Conservation (phyloP, 2,797 vertebrate species). For the Sebastes matsubarae region DNA sequence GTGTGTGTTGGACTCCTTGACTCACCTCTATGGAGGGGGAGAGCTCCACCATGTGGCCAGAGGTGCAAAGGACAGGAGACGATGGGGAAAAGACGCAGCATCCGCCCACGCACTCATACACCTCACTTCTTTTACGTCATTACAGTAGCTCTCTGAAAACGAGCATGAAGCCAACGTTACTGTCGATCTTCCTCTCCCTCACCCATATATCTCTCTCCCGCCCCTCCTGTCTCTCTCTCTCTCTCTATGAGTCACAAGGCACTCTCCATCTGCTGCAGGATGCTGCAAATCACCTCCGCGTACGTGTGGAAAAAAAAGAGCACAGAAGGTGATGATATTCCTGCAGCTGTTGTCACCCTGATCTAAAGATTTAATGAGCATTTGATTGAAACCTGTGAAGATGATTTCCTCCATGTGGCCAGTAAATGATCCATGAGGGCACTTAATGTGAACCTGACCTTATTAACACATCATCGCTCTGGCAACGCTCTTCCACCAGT, state of each 20-base stretch:
- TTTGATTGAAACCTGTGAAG: slow-evolving; percentile 9
- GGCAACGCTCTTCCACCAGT: background rate
- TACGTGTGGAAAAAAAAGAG: background rate
- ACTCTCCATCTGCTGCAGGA: slow-evolving; percentile 58
- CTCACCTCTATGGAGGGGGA: slow-evolving; percentile 43
- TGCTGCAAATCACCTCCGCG: slow-evolving; percentile 36
- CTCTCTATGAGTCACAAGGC: slow-evolving; percentile 37
- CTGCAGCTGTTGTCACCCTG: slow-evolving; percentile 27
- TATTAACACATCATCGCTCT: background rate
- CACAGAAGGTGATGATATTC: slow-evolving; percentile 38
- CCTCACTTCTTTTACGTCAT: slow-evolving; percentile 48
- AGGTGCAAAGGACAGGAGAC: background rate
- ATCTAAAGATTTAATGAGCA: slow-evolving; percentile 29
- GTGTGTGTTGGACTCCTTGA: slow-evolving; percentile 12
- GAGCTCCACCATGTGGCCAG: slow-evolving; percentile 50
- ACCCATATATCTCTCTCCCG: background rate
- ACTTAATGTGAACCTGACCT: background rate
- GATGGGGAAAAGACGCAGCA: slow-evolving; percentile 26
- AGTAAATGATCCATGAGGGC: slow-evolving; percentile 15
- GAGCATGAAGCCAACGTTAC: slow-evolving; percentile 16
- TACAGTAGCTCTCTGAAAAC: slow-evolving; percentile 34
- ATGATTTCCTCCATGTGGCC: slow-evolving; percentile 13
- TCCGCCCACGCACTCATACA: slow-evolving; percentile 8
- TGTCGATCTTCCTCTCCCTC: background rate
- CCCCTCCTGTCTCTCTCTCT: background rate